phyloP scores from a whole-genome alignment of 1,140 invertebrate genomes.

The Tetragnatha versicolor region DNA sequence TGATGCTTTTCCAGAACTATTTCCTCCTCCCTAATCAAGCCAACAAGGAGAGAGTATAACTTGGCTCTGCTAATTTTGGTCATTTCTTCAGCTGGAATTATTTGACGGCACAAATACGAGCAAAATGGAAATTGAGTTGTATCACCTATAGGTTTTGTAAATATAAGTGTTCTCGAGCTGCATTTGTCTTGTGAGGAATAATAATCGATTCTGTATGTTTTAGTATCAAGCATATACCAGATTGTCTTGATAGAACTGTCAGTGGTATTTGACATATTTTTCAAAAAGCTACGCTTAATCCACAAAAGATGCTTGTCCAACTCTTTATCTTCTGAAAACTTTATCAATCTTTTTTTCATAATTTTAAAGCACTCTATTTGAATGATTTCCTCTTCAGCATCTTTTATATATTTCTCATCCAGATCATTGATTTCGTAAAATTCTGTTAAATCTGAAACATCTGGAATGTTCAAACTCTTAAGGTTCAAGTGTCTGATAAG shows the following conservation, averaged over 20 bases:
- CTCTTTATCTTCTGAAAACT: background rate
- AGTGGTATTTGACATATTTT: background rate
- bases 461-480: background rate
- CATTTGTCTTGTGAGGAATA: constrained; percentile 1
- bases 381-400: constrained; percentile 5
- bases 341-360: background rate
- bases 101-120: constrained; percentile 11
- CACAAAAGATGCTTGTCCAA: background rate
- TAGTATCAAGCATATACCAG: constrained; percentile 21
- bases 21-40: constrained; percentile 19
- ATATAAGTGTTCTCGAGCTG: background rate
- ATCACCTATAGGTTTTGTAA: constrained; percentile 22
- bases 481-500: background rate
- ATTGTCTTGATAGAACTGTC: constrained; percentile 20
- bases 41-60: constrained; percentile 1
- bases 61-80: background rate
- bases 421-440: background rate
- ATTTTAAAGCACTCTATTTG: constrained; percentile 19
- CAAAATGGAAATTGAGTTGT: background rate
- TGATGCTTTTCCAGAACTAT: background rate
- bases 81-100: background rate
- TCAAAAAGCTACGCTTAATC: constrained; percentile 5
- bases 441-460: background rate
- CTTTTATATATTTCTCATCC: background rate
- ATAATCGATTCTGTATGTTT: constrained; percentile 17